A percentile compares a stretch with the other conserved stretches of the same genome.
phyloP scores from a whole-genome alignment of 2,113 vertebrate species.

The Nothoprocta perdicaria region DNA sequence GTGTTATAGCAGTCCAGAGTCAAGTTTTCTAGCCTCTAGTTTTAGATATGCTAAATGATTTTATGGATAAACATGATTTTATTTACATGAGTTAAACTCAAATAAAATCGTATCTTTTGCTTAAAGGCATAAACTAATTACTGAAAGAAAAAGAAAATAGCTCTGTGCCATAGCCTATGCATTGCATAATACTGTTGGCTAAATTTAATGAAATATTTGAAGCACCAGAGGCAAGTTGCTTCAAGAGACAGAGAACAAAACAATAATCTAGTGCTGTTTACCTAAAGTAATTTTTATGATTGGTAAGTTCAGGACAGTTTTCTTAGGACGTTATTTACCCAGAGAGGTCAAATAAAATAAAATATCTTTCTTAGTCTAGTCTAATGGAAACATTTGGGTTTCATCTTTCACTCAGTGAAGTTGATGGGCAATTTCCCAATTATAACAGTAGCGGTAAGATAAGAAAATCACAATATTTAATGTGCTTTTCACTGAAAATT shows the following conservation, averaged over 20 bases:
- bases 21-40: not conserved
- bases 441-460: not conserved
- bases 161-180: not conserved
- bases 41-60: not conserved
- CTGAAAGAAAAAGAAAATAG: not conserved
- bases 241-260: not conserved
- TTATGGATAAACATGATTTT: not conserved
- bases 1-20: not conserved
- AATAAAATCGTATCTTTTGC: not conserved
- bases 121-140: not conserved
- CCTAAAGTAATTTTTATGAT: not conserved
- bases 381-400: not conserved
- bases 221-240: not conserved
- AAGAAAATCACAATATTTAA: conserved; percentile 6
- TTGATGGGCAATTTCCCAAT: not conserved
- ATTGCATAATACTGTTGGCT: not conserved
- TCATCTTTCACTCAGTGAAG: not conserved
- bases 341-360: not conserved
- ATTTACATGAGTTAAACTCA: not conserved
- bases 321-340: not conserved
- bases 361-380: not conserved
- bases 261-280: not conserved
- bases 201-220: not conserved
- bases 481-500: not conserved
- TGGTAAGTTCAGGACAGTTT: not conserved